Evolutionary conservation across 2,888 invertebrate species (phyloP).

Genomic region (Sarcophaga variegata): DNA sequence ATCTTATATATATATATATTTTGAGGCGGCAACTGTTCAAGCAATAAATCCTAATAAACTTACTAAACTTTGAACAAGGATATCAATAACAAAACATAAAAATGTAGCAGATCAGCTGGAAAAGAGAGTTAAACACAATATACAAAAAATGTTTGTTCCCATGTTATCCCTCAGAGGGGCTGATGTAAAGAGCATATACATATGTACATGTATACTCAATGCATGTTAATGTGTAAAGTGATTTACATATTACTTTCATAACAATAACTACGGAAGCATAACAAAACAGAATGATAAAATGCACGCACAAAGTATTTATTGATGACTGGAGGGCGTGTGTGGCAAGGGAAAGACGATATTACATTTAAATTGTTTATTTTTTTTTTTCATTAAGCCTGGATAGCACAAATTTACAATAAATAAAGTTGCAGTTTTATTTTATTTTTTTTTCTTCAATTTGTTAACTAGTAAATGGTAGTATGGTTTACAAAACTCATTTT

Average conservation of each 20-base stretch:
- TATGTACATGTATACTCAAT: background rate
- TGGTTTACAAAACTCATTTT: too few species aligned
- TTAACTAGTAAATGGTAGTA: too few species aligned
- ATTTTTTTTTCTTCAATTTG: too few species aligned
- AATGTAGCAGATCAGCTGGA: conserved; percentile 2
- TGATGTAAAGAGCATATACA: background rate
- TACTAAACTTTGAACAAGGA: too few species aligned
- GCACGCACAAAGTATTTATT: background rate
- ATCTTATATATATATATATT: too few species aligned
- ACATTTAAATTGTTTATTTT: background rate
- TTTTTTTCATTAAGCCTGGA: conserved; percentile 12
- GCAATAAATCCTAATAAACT: too few species aligned
- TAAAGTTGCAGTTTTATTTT: too few species aligned
- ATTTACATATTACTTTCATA: too few species aligned
- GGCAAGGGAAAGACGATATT: conserved; percentile 15
- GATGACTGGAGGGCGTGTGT: conserved; percentile 31
- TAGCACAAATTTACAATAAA: background rate
- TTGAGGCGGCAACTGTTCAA: too few species aligned
- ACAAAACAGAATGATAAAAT: conserved; percentile 6
- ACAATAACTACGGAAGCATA: too few species aligned
- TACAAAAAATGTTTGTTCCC: too few species aligned
- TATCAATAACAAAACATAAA: background rate
- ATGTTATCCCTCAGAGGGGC: too few species aligned
- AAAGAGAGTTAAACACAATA: background rate
- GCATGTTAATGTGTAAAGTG: background rate